Percentiles rank a stretch among this genome's conserved stretches.
Conservation (phyloP, 2,113 vertebrate genomes). For the Laterallus jamaicensis region DNA sequence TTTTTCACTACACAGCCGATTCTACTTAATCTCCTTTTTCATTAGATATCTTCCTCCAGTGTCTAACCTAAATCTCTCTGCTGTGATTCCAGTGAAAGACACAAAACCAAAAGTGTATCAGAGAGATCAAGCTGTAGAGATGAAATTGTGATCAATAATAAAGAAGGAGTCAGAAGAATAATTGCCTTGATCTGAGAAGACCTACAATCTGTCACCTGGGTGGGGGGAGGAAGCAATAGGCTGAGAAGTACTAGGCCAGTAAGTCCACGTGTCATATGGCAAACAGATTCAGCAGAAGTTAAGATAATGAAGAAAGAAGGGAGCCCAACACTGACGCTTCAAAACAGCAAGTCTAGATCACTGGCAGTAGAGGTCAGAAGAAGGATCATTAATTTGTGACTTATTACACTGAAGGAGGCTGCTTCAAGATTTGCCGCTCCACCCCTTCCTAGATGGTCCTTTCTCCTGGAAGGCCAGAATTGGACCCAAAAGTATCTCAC, state of each 20-base stretch:
- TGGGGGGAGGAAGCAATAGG: background rate
- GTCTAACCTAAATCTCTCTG: background rate
- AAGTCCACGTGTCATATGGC: fast-evolving
- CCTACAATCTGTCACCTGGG: background rate
- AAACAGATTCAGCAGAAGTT: background rate
- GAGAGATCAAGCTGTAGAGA: background rate
- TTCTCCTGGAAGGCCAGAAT: background rate
- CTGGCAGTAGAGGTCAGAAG: background rate
- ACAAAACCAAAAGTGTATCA: background rate
- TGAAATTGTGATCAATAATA: background rate
- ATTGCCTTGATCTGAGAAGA: background rate
- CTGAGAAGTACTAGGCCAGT: background rate
- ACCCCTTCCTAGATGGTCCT: background rate
- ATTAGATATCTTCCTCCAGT: background rate
- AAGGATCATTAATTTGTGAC: background rate
- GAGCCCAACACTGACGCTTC: background rate
- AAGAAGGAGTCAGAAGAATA: background rate
- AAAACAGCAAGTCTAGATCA: background rate
- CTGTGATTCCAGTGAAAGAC: background rate
- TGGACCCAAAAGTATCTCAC: background rate
- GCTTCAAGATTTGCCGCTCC: background rate
- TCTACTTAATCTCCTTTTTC: background rate
- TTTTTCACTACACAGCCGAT: background rate
- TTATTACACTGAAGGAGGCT: background rate
- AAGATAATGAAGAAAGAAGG: background rate